Conservation (phyloP, 2,888 invertebrate species). For the Athalia cordata region DNA sequence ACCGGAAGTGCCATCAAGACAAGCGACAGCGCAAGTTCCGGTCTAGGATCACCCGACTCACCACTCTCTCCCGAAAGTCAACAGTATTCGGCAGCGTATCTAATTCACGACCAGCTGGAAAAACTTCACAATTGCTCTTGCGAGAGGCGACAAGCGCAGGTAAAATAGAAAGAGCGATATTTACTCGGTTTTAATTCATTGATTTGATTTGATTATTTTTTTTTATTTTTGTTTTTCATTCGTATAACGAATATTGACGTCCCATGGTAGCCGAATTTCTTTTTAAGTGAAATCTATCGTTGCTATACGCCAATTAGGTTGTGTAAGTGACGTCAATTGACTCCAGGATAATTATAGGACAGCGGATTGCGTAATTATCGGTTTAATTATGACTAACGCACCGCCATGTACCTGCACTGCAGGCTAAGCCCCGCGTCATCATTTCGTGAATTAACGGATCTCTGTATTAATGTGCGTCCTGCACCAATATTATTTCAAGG, state of each 20-base stretch:
- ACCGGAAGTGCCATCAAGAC: constrained; percentile 51
- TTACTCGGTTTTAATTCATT: not conserved
- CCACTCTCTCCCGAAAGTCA: constrained; percentile 66
- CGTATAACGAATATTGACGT: too few relatives aligned
- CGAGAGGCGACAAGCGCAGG: constrained; percentile 68
- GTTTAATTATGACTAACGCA: constrained; percentile 13
- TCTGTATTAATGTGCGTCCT: too few relatives aligned
- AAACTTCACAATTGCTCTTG: constrained; percentile 67
- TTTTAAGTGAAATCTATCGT: not conserved
- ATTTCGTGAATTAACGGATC: not conserved
- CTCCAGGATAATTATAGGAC: constrained; percentile 13
- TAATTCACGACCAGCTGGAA: constrained; percentile 64
- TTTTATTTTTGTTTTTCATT: not conserved
- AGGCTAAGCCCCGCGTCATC: not conserved
- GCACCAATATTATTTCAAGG: too few relatives aligned
- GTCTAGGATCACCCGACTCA: constrained; percentile 62
- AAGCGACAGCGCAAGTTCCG: constrained; percentile 64
- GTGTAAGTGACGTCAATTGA: constrained; percentile 1
- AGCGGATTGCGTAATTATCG: constrained; percentile 16
- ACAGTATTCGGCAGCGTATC: constrained; percentile 63
- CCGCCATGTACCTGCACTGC: not conserved
- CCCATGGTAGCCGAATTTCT: too few relatives aligned
- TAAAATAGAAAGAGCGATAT: constrained; percentile 48
- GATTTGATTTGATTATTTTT: not conserved
- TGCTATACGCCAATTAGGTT: not conserved